These are phyloP conservation scores for Gulo gulo DNA, from an alignment of 2,113 vertebrate species.

Conservation along the genomic window DNA sequence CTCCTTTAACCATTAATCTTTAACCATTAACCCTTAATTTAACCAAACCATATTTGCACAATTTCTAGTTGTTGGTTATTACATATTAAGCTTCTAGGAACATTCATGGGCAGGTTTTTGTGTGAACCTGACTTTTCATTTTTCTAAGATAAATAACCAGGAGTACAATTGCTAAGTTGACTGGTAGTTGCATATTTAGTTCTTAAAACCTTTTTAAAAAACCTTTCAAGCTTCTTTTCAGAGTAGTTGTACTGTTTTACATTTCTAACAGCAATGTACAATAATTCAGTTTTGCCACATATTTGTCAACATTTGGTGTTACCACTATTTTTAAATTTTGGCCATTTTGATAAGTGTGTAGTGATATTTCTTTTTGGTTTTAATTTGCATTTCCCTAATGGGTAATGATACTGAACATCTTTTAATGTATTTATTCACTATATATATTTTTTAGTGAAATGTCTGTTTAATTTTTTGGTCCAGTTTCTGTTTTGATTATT, in stretches of 20 bases:
- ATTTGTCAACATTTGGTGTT: not conserved
- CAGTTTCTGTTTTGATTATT: not conserved
- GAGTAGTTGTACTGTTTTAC: not conserved
- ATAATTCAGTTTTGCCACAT: not conserved
- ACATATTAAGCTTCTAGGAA: not conserved
- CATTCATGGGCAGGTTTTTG: not conserved
- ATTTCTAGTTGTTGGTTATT: not conserved
- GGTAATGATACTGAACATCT: not conserved
- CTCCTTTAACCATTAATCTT: not conserved
- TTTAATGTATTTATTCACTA: not conserved
- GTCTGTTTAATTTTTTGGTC: not conserved
- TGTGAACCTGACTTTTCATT: not conserved
- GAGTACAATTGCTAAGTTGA: not conserved
- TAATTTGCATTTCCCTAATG: not conserved
- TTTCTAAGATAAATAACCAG: not conserved
- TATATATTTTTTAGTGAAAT: not conserved
- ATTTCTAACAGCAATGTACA: not conserved
- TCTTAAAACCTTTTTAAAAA: not conserved
- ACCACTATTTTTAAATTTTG: not conserved
- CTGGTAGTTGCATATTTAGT: not conserved
- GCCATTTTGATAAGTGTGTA: not conserved
- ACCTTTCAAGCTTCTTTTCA: not conserved
- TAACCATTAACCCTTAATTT: not conserved
- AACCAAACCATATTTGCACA: not conserved
- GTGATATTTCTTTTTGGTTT: not conserved